Evolutionary conservation across 2,888 invertebrate species (phyloP), one percentile per base, ranked within the genome.

Genomic region (Leptopterna dolabrata): DNA sequence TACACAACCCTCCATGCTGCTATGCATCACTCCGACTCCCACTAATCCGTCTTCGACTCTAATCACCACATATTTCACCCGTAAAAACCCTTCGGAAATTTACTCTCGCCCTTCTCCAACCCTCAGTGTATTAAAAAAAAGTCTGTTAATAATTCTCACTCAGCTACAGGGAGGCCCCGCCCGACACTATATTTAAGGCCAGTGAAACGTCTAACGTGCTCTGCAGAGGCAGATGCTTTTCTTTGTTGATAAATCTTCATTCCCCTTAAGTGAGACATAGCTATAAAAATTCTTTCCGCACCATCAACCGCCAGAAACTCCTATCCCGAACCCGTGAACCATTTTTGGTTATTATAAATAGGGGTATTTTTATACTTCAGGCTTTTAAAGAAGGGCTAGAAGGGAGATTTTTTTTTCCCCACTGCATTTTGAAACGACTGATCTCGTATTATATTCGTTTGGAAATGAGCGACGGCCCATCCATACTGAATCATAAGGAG

Each of bases 241-340:
- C 36, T 36, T 14, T 4, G 36, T 36, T 29, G 41, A 81, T 81
- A 81, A 81, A 81, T 81, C 81, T 81, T 81, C 81, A 81, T 81
- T 81, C 55, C n/a, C 47, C 47, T 47, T 30, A 81, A 81, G 47
- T 51, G 47, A 45, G 51, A 81, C 81, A 55, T 27, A 81, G 81
- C 81, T 51, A 81, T 81, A 81, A 81, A 81, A 81, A 81, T 81
- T 51, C 81, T 81, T 81, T 81, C 81, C 81, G 51, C 51, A 30
- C 81, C 81, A 81, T 81, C 81, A 81, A 81, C 51, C 81, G 51
- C 29, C 51, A 81, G 51, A 55, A 55, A 43, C 43, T 43, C 13
- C 80, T 9, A 43, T 78, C 24, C 41, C 27, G 29, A 24, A 55
- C 36, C 81, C 81, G 81, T 73, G 29, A 73, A 73, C 14, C 73